Conservation (phyloP, 2,888 invertebrate species). For the Euproctis similis region DNA sequence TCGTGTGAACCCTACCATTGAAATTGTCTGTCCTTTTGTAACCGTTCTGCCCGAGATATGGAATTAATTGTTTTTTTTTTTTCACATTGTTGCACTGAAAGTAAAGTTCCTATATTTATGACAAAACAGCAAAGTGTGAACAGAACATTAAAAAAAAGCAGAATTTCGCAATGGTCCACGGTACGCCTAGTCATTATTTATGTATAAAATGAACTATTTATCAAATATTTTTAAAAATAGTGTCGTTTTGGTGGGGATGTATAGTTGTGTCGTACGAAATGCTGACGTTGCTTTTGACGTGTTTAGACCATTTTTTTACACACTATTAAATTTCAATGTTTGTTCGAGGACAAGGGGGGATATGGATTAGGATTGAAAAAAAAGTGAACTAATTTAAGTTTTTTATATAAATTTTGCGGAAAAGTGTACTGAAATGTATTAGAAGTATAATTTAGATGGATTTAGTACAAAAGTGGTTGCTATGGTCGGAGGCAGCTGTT, state of each 20-base stretch:
- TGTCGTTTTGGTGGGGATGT: slow-evolving; percentile 43
- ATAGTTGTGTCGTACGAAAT: slow-evolving; percentile 35
- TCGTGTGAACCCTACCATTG: slow-evolving; percentile 29
- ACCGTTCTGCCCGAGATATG: slow-evolving; percentile 15
- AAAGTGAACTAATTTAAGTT: slow-evolving; percentile 19
- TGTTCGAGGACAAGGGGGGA: slow-evolving; percentile 15
- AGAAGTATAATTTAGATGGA: slow-evolving; percentile 32
- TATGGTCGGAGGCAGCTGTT: slow-evolving; percentile 30
- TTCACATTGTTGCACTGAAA: slow-evolving; percentile 58
- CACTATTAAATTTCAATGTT: slow-evolving; percentile 17
- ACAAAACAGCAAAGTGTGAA: slow-evolving; percentile 40
- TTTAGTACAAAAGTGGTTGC: slow-evolving; percentile 54
- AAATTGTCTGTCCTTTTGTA: slow-evolving; percentile 24
- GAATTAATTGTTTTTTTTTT: slow-evolving; percentile 26
- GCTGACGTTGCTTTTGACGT: slow-evolving; percentile 33
- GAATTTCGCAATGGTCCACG: slow-evolving; percentile 60
- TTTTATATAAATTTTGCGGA: slow-evolving; percentile 25
- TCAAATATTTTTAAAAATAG: slow-evolving; percentile 48
- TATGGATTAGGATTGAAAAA: too few relatives aligned
- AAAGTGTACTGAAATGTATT: slow-evolving; percentile 29
- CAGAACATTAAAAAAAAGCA: slow-evolving; percentile 31
- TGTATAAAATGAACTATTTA: slow-evolving; percentile 54
- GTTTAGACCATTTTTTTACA: slow-evolving; percentile 25
- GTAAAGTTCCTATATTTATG: slow-evolving; percentile 71
- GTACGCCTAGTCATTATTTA: slow-evolving; percentile 72